phyloP scores from a whole-genome alignment of 1,140 invertebrate species.

The Limonius californicus region DNA sequence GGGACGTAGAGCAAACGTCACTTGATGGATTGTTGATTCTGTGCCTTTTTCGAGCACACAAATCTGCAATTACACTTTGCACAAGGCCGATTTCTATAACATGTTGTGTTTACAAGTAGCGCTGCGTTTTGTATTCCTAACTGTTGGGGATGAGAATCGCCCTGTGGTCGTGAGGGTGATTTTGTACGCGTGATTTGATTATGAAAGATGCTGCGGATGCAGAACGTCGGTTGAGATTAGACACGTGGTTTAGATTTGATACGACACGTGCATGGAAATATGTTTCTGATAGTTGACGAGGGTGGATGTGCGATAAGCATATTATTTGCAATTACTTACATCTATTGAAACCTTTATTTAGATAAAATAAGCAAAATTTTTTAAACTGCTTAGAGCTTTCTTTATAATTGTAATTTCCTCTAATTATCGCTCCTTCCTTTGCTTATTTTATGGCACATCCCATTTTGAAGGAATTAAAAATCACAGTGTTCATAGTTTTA shows the following conservation, averaged over 20 bases:
- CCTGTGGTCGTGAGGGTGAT: conserved; percentile 1
- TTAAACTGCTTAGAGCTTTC: no score
- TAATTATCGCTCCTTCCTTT: no score
- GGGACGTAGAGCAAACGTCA: conserved; percentile 9
- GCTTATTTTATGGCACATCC: no score
- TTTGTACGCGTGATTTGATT: conserved; percentile 8
- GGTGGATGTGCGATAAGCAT: no score
- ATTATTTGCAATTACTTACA: no score
- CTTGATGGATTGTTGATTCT: conserved; percentile 2
- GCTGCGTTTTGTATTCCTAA: background rate
- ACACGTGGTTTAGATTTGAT: background rate
- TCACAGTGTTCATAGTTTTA: no score
- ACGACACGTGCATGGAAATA: background rate
- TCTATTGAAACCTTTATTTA: no score
- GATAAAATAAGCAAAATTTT: no score
- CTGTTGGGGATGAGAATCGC: background rate
- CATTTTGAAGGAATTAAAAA: no score
- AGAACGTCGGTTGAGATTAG: background rate
- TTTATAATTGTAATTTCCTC: no score
- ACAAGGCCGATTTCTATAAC: no score
- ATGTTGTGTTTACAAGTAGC: background rate
- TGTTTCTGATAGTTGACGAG: no score
- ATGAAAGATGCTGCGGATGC: background rate
- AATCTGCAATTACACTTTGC: conserved; percentile 11
- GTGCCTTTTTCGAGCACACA: background rate